Evolutionary conservation across 2,797 vertebrate genomes (phyloP).

Genomic region (Crocidura indochinensis): DNA sequence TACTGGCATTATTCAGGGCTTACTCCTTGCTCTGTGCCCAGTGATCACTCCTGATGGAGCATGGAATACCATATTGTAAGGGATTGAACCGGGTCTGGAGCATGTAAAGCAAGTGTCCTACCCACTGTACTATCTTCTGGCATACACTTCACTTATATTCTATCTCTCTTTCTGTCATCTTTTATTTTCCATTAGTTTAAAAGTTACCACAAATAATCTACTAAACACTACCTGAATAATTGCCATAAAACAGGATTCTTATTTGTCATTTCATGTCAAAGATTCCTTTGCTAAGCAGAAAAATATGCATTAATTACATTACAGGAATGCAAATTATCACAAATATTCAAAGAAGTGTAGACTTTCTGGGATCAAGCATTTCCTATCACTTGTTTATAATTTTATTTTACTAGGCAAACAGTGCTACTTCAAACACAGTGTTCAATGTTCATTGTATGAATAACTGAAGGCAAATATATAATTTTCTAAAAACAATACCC

Average conservation of each 20-base stretch:
- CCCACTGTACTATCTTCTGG: constrained; percentile 22
- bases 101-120: neutral
- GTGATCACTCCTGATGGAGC: neutral
- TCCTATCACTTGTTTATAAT: neutral
- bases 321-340: neutral
- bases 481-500: neutral
- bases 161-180: neutral
- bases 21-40: no score
- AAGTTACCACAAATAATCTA: constrained; percentile 24
- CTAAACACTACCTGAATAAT: constrained; percentile 23
- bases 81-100: neutral
- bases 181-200: constrained; percentile 26
- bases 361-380: neutral
- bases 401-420: constrained; percentile 25
- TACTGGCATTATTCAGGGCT: no score
- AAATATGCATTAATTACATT: neutral
- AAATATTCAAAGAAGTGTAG: neutral
- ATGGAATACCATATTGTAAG: neutral
- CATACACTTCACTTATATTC: neutral
- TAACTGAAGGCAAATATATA: neutral
- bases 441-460: neutral
- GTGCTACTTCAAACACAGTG: neutral
- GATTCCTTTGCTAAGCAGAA: constrained; percentile 39
- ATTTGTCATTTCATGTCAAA: constrained; percentile 62
- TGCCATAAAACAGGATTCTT: constrained; percentile 31